phyloP scores from a whole-genome alignment of 2,113 vertebrate species.

The Sebastes schlegelii region DNA sequence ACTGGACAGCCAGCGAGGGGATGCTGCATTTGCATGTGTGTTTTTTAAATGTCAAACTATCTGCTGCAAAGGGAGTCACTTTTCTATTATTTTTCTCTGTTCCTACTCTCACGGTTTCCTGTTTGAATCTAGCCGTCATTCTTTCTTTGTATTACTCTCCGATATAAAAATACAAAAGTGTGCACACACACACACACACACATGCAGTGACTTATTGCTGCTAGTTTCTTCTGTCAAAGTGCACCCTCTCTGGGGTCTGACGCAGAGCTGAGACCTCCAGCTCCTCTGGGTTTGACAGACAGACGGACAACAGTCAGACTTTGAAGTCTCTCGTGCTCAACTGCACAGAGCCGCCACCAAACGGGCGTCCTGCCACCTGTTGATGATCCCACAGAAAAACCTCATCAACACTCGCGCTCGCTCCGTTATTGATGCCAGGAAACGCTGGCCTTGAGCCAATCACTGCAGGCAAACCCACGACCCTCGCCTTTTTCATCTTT shows the following conservation, averaged over 20 bases:
- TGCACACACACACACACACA: slow-evolving; percentile 16
- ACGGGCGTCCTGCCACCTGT: slow-evolving; percentile 54
- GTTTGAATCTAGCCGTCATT: slow-evolving; percentile 12
- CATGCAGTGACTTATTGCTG: slow-evolving; percentile 13
- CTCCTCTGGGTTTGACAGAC: slow-evolving; percentile 53
- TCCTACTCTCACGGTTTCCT: background rate
- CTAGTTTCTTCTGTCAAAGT: slow-evolving; percentile 45
- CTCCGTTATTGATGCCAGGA: slow-evolving; percentile 48
- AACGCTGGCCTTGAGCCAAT: slow-evolving; percentile 45
- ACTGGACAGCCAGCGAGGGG: slow-evolving; percentile 11
- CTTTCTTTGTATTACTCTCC: background rate
- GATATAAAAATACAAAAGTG: slow-evolving; percentile 15
- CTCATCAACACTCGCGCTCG: slow-evolving; percentile 41
- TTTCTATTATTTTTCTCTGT: background rate
- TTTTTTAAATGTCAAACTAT: slow-evolving; percentile 6
- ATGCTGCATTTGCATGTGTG: slow-evolving; percentile 17
- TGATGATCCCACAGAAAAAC: slow-evolving; percentile 53
- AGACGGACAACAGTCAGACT: slow-evolving; percentile 47
- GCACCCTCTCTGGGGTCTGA: slow-evolving; percentile 29
- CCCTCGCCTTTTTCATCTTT: slow-evolving; percentile 20
- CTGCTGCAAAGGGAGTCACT: background rate
- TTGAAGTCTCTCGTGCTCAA: slow-evolving; percentile 44
- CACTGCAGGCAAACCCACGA: slow-evolving; percentile 25
- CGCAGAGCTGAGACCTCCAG: slow-evolving; percentile 27
- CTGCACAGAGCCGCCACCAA: slow-evolving; percentile 27